Percentiles rank a stretch among this genome's conserved stretches.
These are phyloP conservation scores for Pogonocichla stellata DNA, from an alignment of 2,113 vertebrate genomes.

Conservation along the genomic window DNA sequence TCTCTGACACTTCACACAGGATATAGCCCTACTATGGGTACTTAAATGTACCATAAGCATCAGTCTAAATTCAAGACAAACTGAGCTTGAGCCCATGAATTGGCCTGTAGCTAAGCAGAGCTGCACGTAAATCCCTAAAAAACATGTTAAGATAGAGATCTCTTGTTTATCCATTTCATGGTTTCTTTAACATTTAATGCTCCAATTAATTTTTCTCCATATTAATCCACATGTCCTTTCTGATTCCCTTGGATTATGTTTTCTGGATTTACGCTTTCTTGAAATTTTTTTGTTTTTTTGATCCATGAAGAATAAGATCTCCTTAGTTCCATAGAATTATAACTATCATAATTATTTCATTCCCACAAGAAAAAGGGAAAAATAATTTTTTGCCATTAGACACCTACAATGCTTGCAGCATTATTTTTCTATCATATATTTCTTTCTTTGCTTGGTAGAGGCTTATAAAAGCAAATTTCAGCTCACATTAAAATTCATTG, in stretches of 20 bases:
- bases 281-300: background rate
- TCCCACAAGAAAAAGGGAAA: background rate
- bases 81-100: background rate
- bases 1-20: background rate
- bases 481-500: background rate
- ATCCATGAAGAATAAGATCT: background rate
- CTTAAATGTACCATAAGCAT: background rate
- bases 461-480: background rate
- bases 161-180: background rate
- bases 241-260: background rate
- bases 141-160: background rate
- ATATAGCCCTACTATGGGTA: background rate
- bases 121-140: background rate
- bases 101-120: background rate
- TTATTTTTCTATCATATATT: background rate
- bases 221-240: slow-evolving; percentile 12
- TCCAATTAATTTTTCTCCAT: slow-evolving; percentile 22
- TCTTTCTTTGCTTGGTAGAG: background rate
- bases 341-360: background rate
- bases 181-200: slow-evolving; percentile 41
- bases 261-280: slow-evolving; percentile 13
- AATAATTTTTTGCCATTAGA: background rate
- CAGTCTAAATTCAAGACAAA: background rate
- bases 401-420: background rate
- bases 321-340: background rate